A percentile compares a stretch with the other conserved stretches of the same genome.
These are phyloP conservation scores for Poecilia latipinna DNA, from an alignment of 2,113 vertebrate species.

Conservation along the genomic window DNA sequence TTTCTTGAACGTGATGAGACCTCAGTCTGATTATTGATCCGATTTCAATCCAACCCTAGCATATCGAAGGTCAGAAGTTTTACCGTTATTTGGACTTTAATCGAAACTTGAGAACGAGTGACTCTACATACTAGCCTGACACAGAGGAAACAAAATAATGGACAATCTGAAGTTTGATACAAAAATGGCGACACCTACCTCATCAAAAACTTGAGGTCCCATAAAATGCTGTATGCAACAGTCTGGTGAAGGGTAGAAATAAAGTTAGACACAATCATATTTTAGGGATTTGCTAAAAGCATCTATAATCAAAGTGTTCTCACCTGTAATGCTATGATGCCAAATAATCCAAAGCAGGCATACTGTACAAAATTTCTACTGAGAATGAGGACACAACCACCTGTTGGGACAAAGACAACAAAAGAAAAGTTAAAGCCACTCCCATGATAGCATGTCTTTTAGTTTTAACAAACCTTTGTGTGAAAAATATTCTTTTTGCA, in stretches of 20 bases:
- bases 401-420: constrained; percentile 68
- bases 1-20: too few species aligned
- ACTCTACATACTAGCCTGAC: neutral
- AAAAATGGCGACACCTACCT: constrained; percentile 81
- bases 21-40: too few species aligned
- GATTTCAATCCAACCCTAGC: too few species aligned
- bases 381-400: constrained; percentile 93
- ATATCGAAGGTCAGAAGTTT: neutral
- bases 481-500: neutral
- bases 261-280: constrained; percentile 4
- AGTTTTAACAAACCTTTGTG: too few species aligned
- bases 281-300: neutral
- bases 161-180: neutral
- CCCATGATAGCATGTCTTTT: neutral
- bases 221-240: constrained; percentile 97
- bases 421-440: neutral
- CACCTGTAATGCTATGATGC: constrained; percentile 95
- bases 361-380: constrained; percentile 98
- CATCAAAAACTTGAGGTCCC: constrained; percentile 99
- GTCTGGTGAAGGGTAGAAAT: constrained; percentile 81
- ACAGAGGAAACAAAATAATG: too few species aligned
- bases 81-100: neutral
- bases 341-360: constrained; percentile 96
- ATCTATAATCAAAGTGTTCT: constrained; percentile 21
- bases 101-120: neutral